Evolutionary conservation across 2,888 invertebrate species (phyloP).

Genomic region (Phasia obesa): DNA sequence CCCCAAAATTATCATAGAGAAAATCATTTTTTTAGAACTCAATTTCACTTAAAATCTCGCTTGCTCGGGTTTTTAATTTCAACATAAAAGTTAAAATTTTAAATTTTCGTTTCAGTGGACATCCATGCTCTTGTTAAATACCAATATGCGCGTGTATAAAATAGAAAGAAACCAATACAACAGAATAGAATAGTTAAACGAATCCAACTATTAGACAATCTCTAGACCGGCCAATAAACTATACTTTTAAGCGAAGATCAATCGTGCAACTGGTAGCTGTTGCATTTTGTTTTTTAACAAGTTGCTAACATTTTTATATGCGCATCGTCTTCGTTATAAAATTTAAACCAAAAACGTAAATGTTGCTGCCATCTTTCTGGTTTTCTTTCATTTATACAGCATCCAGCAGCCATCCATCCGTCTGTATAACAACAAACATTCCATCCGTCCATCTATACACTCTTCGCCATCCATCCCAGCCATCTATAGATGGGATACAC

Average conservation of each 20-base stretch:
- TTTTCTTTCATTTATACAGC: constrained; percentile 28
- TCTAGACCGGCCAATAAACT: constrained; percentile 1
- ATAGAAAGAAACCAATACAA: constrained; percentile 6
- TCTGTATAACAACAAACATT: neutral
- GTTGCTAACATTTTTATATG: constrained; percentile 33
- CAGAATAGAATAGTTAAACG: constrained; percentile 3
- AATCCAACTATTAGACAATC: neutral
- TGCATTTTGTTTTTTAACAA: neutral
- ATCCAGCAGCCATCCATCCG: constrained; percentile 56
- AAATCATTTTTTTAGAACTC: no score
- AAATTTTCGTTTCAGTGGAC: constrained; percentile 14
- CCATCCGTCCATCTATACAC: constrained; percentile 26
- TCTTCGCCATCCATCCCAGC: constrained; percentile 23
- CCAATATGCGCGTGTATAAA: constrained; percentile 53
- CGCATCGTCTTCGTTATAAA: constrained; percentile 52
- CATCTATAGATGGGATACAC: constrained; percentile 37
- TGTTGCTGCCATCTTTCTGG: constrained; percentile 25
- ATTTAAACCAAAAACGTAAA: constrained; percentile 25
- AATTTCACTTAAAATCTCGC: neutral
- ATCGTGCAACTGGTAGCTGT: constrained; percentile 54
- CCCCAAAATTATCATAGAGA: no score
- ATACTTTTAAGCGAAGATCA: neutral
- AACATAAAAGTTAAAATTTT: neutral
- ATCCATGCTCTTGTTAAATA: constrained; percentile 43
- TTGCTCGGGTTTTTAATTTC: neutral